A percentile compares a stretch with the other conserved stretches of the same genome.
phyloP scores from a whole-genome alignment of 2,888 invertebrate species.

The Lobophora halterata region DNA sequence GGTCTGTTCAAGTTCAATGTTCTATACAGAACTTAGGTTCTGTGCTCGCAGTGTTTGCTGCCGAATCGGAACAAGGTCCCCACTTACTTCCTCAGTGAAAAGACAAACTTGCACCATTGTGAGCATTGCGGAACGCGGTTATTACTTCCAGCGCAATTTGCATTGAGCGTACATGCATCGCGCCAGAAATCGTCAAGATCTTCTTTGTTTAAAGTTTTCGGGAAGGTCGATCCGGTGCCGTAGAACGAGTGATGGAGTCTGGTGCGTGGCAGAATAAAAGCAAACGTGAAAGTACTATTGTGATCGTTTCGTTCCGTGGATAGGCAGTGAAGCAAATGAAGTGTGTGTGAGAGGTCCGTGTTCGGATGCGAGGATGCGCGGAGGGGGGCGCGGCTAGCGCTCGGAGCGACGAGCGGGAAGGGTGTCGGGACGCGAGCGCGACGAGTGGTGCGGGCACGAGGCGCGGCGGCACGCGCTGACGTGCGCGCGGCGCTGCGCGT shows the following conservation, averaged over 20 bases:
- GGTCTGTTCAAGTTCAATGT: constrained; percentile 35
- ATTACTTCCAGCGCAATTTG: constrained; percentile 45
- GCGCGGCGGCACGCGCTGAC: constrained; percentile 74
- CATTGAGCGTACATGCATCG: constrained; percentile 36
- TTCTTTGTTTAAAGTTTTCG: constrained; percentile 37
- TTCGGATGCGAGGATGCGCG: constrained; percentile 72
- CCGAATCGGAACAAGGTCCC: constrained; percentile 42
- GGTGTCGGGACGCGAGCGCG: constrained; percentile 79
- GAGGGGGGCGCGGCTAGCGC: constrained; percentile 43
- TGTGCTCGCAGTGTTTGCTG: constrained; percentile 41
- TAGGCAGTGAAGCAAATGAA: constrained; percentile 24
- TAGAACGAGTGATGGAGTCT: constrained; percentile 56
- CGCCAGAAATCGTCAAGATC: constrained; percentile 3
- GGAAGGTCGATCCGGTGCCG: constrained; percentile 39
- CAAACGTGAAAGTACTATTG: constrained; percentile 37
- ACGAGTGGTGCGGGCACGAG: constrained; percentile 79
- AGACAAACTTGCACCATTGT: constrained; percentile 57
- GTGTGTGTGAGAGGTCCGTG: constrained; percentile 31
- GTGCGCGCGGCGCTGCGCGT: constrained; percentile 77
- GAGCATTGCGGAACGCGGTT: constrained; percentile 44
- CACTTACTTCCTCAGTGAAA: constrained; percentile 39
- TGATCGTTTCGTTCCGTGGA: constrained; percentile 5
- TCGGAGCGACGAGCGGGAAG: constrained; percentile 64
- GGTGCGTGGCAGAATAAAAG: constrained; percentile 38
- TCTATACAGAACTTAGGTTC: constrained; percentile 37